Conservation (phyloP, 2,113 vertebrate species). For the Crocuta crocuta region DNA sequence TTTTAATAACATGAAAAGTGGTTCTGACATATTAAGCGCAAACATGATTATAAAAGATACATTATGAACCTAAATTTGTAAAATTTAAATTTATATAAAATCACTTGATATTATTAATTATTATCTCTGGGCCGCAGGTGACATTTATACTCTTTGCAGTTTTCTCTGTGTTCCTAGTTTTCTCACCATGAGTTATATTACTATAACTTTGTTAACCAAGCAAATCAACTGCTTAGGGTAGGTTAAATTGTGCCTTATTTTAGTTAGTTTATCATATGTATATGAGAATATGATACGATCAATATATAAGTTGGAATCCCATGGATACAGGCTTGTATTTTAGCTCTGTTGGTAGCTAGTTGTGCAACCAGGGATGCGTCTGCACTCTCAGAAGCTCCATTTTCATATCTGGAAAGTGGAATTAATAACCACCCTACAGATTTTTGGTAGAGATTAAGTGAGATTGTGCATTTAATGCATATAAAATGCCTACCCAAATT, state of each 20-base stretch:
- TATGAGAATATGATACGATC: neutral
- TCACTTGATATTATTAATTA: neutral
- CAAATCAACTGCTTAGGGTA: neutral
- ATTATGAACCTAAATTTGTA: neutral
- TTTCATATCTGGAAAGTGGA: neutral
- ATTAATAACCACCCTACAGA: neutral
- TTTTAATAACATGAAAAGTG: neutral
- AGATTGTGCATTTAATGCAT: neutral
- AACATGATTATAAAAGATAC: neutral
- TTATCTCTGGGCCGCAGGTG: neutral
- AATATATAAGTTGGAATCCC: neutral
- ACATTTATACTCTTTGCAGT: neutral
- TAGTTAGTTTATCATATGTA: neutral
- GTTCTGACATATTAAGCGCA: neutral
- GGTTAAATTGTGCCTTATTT: neutral
- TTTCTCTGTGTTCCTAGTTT: neutral
- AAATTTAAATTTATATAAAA: neutral
- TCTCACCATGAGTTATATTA: neutral
- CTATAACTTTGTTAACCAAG: neutral
- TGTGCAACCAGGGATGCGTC: neutral
- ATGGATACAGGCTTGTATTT: neutral
- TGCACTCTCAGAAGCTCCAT: neutral
- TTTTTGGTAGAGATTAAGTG: slow-evolving; percentile 7
- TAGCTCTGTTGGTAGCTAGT: neutral
- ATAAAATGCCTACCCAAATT: neutral